A percentile compares a stretch with the other conserved stretches of the same genome.
These are phyloP conservation scores for Saimiri boliviensis DNA, from an alignment of 2,113 vertebrate species.

Conservation along the genomic window DNA sequence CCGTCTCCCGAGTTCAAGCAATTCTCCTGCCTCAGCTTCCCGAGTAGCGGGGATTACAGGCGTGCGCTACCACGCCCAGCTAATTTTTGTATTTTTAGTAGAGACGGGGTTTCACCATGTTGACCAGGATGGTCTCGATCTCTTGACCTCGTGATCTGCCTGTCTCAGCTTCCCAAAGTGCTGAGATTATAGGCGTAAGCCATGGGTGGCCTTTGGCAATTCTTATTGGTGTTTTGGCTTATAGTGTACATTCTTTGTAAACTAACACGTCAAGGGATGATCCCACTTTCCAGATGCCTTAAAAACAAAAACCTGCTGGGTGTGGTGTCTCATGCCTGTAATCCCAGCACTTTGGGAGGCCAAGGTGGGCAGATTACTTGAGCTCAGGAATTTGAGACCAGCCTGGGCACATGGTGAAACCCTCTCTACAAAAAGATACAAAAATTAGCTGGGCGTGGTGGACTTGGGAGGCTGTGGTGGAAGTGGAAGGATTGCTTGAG, in stretches of 20 bases:
- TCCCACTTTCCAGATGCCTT: not conserved
- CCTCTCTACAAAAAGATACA: not conserved
- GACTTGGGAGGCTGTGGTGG: not conserved
- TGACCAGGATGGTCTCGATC: too few species aligned
- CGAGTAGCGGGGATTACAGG: too few species aligned
- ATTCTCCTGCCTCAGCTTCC: too few species aligned
- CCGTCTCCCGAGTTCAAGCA: too few species aligned
- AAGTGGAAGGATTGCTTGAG: not conserved
- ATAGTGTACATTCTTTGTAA: not conserved
- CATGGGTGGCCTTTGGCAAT: too few species aligned
- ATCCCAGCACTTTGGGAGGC: not conserved
- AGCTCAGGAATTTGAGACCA: not conserved
- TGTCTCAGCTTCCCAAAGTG: too few species aligned
- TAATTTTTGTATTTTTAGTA: too few species aligned
- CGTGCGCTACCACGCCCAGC: too few species aligned
- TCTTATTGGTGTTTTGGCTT: not conserved
- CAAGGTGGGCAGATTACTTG: not conserved
- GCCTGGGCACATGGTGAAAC: not conserved
- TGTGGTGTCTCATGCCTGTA: not conserved
- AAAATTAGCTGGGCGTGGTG: not conserved
- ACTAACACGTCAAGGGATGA: not conserved
- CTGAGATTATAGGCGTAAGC: too few species aligned
- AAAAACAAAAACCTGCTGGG: not conserved
- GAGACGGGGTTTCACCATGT: too few species aligned
- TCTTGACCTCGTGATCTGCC: too few species aligned